A percentile compares a stretch with the other conserved stretches of the same genome.
Evolutionary conservation across 2,888 invertebrate genomes (phyloP).

Genomic region (Rotaria sp.): DNA sequence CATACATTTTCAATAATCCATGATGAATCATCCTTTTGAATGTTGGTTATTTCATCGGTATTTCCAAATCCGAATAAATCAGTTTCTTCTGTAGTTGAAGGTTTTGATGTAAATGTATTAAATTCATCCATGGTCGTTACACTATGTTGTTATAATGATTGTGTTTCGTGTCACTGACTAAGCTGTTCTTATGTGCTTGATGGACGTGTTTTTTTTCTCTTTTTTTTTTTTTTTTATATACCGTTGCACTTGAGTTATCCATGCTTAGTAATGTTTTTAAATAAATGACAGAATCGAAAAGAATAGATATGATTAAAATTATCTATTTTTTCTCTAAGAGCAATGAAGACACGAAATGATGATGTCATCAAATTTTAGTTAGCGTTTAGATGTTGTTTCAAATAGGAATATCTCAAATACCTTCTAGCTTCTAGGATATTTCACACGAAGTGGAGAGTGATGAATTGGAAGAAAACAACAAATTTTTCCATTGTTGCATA

Average conservation of each 20-base stretch:
- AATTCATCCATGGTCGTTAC: not conserved
- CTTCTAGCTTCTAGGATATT: too few species aligned
- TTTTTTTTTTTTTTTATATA: not conserved
- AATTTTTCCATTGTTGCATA: not conserved
- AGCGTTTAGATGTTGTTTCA: not conserved
- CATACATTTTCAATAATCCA: not conserved
- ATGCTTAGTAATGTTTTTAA: not conserved
- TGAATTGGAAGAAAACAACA: too few species aligned
- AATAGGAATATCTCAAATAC: not conserved
- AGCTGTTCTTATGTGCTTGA: too few species aligned
- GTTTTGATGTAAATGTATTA: not conserved
- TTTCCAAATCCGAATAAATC: not conserved
- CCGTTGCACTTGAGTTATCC: not conserved
- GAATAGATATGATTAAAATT: not conserved
- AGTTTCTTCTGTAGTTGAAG: not conserved
- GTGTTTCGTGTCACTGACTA: not conserved
- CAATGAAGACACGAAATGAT: not conserved
- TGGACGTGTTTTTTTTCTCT: not conserved
- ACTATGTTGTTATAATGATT: not conserved
- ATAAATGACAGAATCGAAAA: not conserved
- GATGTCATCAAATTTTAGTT: not conserved
- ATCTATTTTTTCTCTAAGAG: not conserved
- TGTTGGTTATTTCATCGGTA: not conserved
- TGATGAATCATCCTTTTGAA: not conserved
- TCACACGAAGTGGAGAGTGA: too few species aligned